These are phyloP conservation scores for Spondyliosoma cantharus DNA, from an alignment of 2,797 vertebrate species.

Conservation along the genomic window DNA sequence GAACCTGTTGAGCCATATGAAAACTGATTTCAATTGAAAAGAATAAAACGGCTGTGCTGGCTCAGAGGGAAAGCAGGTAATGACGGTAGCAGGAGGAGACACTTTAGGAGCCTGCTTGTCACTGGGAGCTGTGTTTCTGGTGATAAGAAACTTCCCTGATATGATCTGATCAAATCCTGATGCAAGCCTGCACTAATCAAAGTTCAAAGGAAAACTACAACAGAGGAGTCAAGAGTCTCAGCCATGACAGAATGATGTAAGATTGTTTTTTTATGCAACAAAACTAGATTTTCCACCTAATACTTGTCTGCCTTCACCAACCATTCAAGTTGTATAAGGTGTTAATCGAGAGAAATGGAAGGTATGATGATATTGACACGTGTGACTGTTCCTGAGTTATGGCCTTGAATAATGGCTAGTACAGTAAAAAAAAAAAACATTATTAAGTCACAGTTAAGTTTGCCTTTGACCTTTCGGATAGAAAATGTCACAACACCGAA, in stretches of 20 bases:
- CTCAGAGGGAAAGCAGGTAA: not conserved
- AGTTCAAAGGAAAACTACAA: not conserved
- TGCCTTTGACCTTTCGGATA: too few species aligned
- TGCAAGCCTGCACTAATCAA: not conserved
- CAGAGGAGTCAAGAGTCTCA: not conserved
- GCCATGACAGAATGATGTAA: not conserved
- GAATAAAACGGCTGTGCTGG: not conserved
- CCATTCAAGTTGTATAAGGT: too few species aligned
- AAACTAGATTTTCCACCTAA: too few species aligned
- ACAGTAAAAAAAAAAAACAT: too few species aligned
- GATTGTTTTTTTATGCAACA: not conserved
- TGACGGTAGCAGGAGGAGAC: not conserved
- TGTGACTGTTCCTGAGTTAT: too few species aligned
- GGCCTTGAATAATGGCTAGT: too few species aligned
- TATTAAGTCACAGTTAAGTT: too few species aligned
- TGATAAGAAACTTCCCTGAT: slow-evolving; percentile 8
- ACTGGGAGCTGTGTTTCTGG: not conserved
- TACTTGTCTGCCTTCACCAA: too few species aligned
- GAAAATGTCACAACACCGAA: too few species aligned
- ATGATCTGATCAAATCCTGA: slow-evolving; percentile 19
- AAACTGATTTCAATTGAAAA: not conserved
- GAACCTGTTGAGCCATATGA: not conserved
- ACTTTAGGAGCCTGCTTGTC: not conserved
- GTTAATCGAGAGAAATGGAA: too few species aligned
- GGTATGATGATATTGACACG: too few species aligned